Evolutionary conservation across 2,113 vertebrate species (phyloP), one percentile per base, ranked within the genome.

Genomic region (Cochlearius cochlearius): DNA sequence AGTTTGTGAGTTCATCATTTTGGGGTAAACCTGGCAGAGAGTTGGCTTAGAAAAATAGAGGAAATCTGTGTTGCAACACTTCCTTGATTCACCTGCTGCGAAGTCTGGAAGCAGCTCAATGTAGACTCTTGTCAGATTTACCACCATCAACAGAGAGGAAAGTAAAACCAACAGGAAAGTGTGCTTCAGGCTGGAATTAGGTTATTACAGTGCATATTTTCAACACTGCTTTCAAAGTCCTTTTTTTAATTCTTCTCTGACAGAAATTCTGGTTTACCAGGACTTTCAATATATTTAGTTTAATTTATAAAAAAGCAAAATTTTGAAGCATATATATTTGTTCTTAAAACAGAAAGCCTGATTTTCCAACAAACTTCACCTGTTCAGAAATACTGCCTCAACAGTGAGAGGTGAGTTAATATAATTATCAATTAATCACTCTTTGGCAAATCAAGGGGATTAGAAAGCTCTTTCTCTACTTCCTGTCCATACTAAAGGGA

Each of bases 71-170:
- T 22, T 68, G 11, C 30, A 64, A 18, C 0, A 1, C 15, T 63
- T 60, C 26, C 39, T 55, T 62, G 21, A 43, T 62, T 12, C 0
- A 1, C 15, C 11, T 5, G 0, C 12, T 32, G 34, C 0, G 3
- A 81, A 53, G 15, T 69, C 72, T 47, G 15, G 23, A 63, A 86
- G 5, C 5, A 81, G n/a, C 22, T 72, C 41, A 50, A 1, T 4
- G 36, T 17, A 81, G 36, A 30, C 4, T 47, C 29, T 41, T 76
- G 23, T 43, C 60, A 58, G 36, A 73, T 43, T 60, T 36, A 72
- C 7, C 21, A 49, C 17, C 75, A 34, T 9, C n/a, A 58, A 36
- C 32, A 80, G 15, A 72, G 11, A 60, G 20, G 16, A 76, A 52
- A 49, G 15, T 22, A 89, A 84, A 93, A 68, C 10, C 29, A 72